phyloP scores from a whole-genome alignment of 2,888 invertebrate genomes.

The Exephanes ischioxanthus region DNA sequence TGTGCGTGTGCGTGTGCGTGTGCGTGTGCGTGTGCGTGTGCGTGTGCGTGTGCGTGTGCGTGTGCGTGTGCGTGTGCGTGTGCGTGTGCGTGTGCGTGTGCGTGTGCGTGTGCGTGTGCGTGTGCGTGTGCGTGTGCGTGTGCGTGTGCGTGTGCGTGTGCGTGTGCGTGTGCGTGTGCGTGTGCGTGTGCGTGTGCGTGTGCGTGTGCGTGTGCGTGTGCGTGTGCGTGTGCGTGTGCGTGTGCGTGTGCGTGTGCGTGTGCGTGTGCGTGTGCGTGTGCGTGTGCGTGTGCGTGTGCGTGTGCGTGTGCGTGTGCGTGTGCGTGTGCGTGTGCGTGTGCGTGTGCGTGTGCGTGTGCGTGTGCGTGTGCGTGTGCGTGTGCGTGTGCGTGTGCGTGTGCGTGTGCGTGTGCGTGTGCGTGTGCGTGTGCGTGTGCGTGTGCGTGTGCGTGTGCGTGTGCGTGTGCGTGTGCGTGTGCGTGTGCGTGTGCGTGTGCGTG shows the following conservation, averaged over 20 bases:
- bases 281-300: neutral
- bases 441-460: neutral
- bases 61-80: too few species aligned
- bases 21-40: neutral
- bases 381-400: neutral
- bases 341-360: neutral
- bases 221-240: neutral
- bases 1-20: neutral
- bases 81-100: neutral
- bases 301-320: neutral
- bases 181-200: neutral
- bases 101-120: neutral
- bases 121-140: neutral
- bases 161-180: neutral
- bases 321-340: neutral
- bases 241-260: too few species aligned
- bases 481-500: neutral
- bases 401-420: neutral
- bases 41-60: neutral
- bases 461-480: neutral
- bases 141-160: neutral
- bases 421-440: too few species aligned
- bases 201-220: neutral
- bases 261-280: neutral
- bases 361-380: neutral